A percentile compares a stretch with the other conserved stretches of the same genome.
These are phyloP conservation scores for Trachelus stipa DNA, from an alignment of 2,888 invertebrate genomes.

Conservation along the genomic window DNA sequence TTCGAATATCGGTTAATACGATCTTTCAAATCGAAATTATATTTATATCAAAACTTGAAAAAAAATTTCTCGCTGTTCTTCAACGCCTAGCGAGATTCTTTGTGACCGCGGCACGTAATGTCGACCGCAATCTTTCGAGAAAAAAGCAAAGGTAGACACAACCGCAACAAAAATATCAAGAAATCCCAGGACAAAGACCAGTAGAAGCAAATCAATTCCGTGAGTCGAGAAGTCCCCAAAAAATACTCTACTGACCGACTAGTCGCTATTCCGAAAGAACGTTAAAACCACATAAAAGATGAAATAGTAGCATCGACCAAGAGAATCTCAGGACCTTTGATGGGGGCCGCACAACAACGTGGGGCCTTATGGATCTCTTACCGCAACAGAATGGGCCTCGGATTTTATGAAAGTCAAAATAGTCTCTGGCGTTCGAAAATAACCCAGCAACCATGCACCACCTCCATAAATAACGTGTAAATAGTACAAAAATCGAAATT, in stretches of 20 bases:
- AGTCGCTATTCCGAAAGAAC: conserved; percentile 39
- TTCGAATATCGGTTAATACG: neutral
- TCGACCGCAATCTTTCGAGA: conserved; percentile 15
- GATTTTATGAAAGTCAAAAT: neutral
- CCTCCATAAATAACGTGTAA: neutral
- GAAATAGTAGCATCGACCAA: conserved; percentile 39
- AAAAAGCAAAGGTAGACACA: neutral
- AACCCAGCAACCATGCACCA: neutral
- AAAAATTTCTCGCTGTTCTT: neutral
- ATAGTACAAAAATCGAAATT: neutral
- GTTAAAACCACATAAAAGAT: conserved; percentile 51
- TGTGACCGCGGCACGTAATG: conserved; percentile 1
- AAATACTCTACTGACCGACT: neutral
- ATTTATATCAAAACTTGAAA: neutral
- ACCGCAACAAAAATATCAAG: conserved; percentile 14
- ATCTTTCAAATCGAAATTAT: neutral
- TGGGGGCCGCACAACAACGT: conserved; percentile 21
- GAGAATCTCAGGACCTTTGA: conserved; percentile 32
- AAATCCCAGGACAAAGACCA: neutral
- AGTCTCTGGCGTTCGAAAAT: neutral
- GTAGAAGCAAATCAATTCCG: neutral
- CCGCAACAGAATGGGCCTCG: neutral
- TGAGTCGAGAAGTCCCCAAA: neutral
- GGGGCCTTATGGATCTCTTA: neutral
- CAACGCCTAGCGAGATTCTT: neutral